phyloP scores from a whole-genome alignment of 2,888 invertebrate species.

The Tryphoninae sp. region DNA sequence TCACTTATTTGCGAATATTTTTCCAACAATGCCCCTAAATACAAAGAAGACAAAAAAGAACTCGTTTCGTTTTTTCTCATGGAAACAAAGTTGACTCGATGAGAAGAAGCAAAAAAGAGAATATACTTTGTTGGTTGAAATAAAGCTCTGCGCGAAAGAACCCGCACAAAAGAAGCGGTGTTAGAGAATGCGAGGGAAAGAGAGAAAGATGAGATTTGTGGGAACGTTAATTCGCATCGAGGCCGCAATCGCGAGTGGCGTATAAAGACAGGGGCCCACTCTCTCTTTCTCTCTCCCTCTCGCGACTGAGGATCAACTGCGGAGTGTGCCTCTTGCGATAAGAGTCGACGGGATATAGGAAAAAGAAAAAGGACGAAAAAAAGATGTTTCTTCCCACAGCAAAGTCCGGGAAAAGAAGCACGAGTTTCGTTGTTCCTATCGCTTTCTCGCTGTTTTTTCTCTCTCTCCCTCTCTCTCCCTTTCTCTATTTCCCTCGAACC shows the following conservation, averaged over 20 bases:
- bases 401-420: constrained; percentile 35
- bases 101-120: constrained; percentile 2
- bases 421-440: constrained; percentile 58
- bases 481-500: constrained; percentile 38
- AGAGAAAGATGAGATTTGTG: background rate
- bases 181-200: background rate
- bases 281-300: constrained; percentile 14
- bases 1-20: too few relatives aligned
- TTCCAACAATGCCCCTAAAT: too few relatives aligned
- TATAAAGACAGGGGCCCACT: constrained; percentile 12
- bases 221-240: constrained; percentile 55
- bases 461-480: constrained; percentile 66
- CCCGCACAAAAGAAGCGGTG: constrained; percentile 24
- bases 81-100: background rate
- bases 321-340: constrained; percentile 58
- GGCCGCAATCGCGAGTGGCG: constrained; percentile 24
- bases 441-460: constrained; percentile 69
- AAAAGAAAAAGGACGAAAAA: constrained; percentile 11
- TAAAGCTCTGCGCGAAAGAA: constrained; percentile 28
- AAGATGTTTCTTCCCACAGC: constrained; percentile 38
- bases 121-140: constrained; percentile 16
- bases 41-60: too few relatives aligned
- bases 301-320: constrained; percentile 45
- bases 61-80: background rate
- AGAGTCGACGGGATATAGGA: constrained; percentile 36